A percentile compares a stretch with the other conserved stretches of the same genome.
Evolutionary conservation across 1,140 invertebrate genomes (phyloP).

Genomic region (Temnothorax curvispinosus): DNA sequence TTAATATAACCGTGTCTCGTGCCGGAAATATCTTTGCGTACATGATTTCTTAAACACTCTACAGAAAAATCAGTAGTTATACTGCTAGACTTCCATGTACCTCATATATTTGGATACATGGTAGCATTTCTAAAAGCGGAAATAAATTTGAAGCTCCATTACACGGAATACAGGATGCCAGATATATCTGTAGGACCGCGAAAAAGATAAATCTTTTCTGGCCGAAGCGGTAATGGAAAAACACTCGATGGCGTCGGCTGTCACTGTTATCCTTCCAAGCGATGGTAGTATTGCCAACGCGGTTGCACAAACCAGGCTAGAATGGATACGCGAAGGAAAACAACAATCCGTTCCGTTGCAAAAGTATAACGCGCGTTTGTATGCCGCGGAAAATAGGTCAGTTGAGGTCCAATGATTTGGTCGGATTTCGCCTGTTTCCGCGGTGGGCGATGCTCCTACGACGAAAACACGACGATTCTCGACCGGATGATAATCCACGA

Average conservation of each 20-base stretch:
- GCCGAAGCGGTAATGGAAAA: slow-evolving; percentile 54
- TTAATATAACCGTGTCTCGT: background rate
- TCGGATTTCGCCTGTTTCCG: slow-evolving; percentile 69
- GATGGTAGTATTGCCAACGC: slow-evolving; percentile 33
- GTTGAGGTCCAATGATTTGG: slow-evolving; percentile 71
- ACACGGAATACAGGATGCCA: slow-evolving; percentile 23
- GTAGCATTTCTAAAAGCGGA: slow-evolving; percentile 2
- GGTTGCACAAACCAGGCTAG: slow-evolving; percentile 21
- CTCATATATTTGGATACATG: slow-evolving; percentile 40
- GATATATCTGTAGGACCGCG: slow-evolving; percentile 16
- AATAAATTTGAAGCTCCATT: slow-evolving; percentile 49
- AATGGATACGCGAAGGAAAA: slow-evolving; percentile 38
- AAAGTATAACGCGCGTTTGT: slow-evolving; percentile 46
- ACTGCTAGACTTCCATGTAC: background rate
- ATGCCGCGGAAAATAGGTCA: slow-evolving; percentile 67
- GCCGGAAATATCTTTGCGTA: background rate
- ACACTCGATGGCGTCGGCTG: slow-evolving; percentile 51
- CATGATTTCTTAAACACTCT: background rate
- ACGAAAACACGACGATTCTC: slow-evolving; percentile 72
- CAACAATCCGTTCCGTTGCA: slow-evolving; percentile 62
- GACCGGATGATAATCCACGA: slow-evolving; percentile 61
- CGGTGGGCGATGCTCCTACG: slow-evolving; percentile 59
- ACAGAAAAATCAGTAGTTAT: slow-evolving; percentile 35
- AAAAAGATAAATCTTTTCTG: slow-evolving; percentile 56
- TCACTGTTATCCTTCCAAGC: slow-evolving; percentile 39